Percentiles rank a stretch among this genome's conserved stretches.
Conservation (phyloP, 2,888 invertebrate genomes). For the Brachyptera risi region DNA sequence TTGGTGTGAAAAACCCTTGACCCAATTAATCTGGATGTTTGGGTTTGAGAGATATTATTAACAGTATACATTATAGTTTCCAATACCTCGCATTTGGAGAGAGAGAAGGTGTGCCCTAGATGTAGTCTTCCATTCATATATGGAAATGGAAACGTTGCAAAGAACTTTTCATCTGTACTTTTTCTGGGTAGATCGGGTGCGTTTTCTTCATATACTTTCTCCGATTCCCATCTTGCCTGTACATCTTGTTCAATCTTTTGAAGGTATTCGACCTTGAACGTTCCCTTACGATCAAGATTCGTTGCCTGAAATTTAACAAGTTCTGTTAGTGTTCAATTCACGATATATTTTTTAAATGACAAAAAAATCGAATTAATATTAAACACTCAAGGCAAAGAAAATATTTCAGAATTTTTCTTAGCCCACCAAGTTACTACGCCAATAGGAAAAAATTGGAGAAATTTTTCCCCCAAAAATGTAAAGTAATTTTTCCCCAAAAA, state of each 20-base stretch:
- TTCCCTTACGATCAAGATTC: constrained; percentile 72
- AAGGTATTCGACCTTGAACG: constrained; percentile 92
- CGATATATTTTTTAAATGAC: too few relatives aligned
- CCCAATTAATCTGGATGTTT: too few relatives aligned
- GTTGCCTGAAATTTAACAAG: constrained; percentile 19
- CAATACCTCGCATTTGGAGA: constrained; percentile 91
- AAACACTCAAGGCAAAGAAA: too few relatives aligned
- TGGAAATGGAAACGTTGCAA: constrained; percentile 95
- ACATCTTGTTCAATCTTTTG: constrained; percentile 83
- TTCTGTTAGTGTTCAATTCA: too few relatives aligned
- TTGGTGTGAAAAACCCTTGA: too few relatives aligned
- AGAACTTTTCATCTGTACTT: constrained; percentile 70
- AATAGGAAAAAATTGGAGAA: too few relatives aligned
- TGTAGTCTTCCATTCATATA: constrained; percentile 99
- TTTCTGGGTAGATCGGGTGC: constrained; percentile 61
- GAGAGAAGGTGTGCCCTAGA: constrained; percentile 94
- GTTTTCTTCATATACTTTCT: constrained; percentile 78
- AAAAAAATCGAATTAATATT: too few relatives aligned
- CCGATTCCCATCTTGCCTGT: constrained; percentile 80
- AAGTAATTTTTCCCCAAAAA: too few relatives aligned
- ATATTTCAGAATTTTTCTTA: too few relatives aligned
- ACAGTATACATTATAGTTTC: not conserved
- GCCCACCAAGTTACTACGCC: too few relatives aligned
- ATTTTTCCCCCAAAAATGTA: too few relatives aligned
- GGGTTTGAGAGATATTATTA: not conserved